A percentile compares a stretch with the other conserved stretches of the same genome.
Conservation (phyloP, 2,888 invertebrate genomes). For the Pseudeuparius sepicola region DNA sequence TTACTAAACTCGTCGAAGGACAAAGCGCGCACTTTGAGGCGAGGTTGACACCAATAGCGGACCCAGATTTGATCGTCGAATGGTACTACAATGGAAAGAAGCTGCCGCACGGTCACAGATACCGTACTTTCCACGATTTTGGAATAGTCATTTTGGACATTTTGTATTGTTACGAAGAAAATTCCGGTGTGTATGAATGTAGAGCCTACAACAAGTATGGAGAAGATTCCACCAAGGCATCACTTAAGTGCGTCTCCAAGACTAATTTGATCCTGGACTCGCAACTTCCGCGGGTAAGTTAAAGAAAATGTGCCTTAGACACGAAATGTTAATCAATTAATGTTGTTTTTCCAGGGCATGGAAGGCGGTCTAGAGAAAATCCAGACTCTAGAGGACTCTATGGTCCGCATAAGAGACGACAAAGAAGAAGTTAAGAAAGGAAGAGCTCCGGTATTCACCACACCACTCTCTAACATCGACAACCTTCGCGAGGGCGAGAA, state of each 20-base stretch:
- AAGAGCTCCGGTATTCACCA: slow-evolving; percentile 83
- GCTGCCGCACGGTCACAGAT: slow-evolving; percentile 88
- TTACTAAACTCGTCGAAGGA: slow-evolving; percentile 83
- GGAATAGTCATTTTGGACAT: slow-evolving; percentile 94
- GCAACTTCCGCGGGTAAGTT: slow-evolving; percentile 75
- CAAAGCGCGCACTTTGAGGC: slow-evolving; percentile 93
- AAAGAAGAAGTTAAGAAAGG: slow-evolving; percentile 64
- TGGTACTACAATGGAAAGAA: slow-evolving; percentile 93
- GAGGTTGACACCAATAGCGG: slow-evolving; percentile 83
- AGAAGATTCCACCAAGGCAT: slow-evolving; percentile 74
- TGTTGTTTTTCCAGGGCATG: slow-evolving; percentile 57
- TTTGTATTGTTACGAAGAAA: slow-evolving; percentile 91
- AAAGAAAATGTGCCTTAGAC: slow-evolving; percentile 9
- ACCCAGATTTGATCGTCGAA: slow-evolving; percentile 88
- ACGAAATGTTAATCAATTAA: not conserved
- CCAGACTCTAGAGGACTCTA: slow-evolving; percentile 82
- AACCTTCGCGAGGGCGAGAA: slow-evolving; percentile 84
- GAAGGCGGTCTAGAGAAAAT: slow-evolving; percentile 91
- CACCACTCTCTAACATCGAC: slow-evolving; percentile 78
- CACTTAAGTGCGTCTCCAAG: slow-evolving; percentile 78
- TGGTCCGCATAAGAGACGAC: slow-evolving; percentile 67
- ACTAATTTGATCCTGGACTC: slow-evolving; percentile 84
- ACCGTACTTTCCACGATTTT: slow-evolving; percentile 95
- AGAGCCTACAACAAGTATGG: slow-evolving; percentile 88
- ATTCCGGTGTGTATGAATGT: slow-evolving; percentile 89